A percentile compares a stretch with the other conserved stretches of the same genome.
phyloP scores from a whole-genome alignment of 2,888 invertebrate species.

The Hipparchia sbordonii region DNA sequence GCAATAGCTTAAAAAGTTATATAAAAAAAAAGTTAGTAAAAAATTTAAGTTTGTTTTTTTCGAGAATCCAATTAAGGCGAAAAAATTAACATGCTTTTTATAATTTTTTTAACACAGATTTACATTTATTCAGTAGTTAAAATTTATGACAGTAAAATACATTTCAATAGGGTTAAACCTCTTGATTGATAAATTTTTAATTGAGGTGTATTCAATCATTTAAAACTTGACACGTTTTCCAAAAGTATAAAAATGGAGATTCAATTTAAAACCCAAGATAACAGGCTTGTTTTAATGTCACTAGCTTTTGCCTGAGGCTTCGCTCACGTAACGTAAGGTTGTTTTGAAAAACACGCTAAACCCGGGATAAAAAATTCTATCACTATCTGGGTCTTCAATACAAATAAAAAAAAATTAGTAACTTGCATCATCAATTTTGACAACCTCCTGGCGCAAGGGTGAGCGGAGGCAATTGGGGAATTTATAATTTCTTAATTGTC shows the following conservation, averaged over 20 bases:
- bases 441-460: no score
- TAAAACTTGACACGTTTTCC: constrained; percentile 23
- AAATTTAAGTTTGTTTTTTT: not conserved
- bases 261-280: constrained; percentile 10
- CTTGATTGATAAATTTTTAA: constrained; percentile 23
- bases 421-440: no score
- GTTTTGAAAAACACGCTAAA: no score
- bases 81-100: not conserved
- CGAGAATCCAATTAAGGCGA: not conserved
- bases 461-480: no score
- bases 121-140: not conserved
- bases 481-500: no score
- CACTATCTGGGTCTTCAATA: no score
- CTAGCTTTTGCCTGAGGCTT: no score
- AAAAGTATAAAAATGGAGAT: constrained; percentile 13
- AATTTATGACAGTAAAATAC: constrained; percentile 1
- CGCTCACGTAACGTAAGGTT: no score
- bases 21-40: no score
- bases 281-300: not conserved
- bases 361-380: no score
- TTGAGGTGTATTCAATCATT: constrained; percentile 22
- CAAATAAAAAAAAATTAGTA: no score
- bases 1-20: no score
- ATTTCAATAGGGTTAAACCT: constrained; percentile 10
- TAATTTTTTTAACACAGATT: not conserved